phyloP scores from a whole-genome alignment of 2,113 vertebrate species.

The Danionella cerebrum region DNA sequence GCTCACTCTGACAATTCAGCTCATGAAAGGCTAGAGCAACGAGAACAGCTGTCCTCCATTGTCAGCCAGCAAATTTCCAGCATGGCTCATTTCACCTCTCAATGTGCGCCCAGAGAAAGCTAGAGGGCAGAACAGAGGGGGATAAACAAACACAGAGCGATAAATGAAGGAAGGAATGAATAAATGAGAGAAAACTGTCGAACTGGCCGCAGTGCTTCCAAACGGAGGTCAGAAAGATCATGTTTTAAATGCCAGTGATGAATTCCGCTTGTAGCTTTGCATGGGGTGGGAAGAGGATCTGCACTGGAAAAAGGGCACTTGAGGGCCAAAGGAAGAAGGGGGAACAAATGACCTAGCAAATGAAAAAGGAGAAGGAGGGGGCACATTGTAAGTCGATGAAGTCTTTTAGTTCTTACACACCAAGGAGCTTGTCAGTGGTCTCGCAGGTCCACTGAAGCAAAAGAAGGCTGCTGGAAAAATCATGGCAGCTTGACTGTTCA shows the following conservation, averaged over 20 bases:
- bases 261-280: conserved; percentile 40
- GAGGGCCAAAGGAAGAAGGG: conserved; percentile 42
- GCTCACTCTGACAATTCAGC: conserved; percentile 67
- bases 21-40: conserved; percentile 67
- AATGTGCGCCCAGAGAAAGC: conserved; percentile 54
- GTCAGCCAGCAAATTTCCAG: conserved; percentile 67
- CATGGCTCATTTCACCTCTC: conserved; percentile 65
- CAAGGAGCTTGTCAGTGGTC: conserved; percentile 63
- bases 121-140: conserved; percentile 30
- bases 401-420: conserved; percentile 60
- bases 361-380: conserved; percentile 42
- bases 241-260: conserved; percentile 58
- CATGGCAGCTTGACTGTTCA: not conserved
- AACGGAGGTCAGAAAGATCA: conserved; percentile 44
- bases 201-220: conserved; percentile 33
- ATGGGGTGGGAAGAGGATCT: conserved; percentile 41
- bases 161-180: conserved; percentile 37
- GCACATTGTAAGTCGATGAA: conserved; percentile 64
- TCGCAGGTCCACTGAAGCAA: conserved; percentile 47
- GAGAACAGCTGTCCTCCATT: conserved; percentile 73
- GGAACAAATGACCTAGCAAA: conserved; percentile 42
- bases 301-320: conserved; percentile 48
- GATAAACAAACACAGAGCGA: conserved; percentile 36
- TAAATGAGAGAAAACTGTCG: conserved; percentile 40
- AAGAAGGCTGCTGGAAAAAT: conserved; percentile 44